phyloP scores from a whole-genome alignment of 2,113 vertebrate genomes.

The Falcunculus frontatus region DNA sequence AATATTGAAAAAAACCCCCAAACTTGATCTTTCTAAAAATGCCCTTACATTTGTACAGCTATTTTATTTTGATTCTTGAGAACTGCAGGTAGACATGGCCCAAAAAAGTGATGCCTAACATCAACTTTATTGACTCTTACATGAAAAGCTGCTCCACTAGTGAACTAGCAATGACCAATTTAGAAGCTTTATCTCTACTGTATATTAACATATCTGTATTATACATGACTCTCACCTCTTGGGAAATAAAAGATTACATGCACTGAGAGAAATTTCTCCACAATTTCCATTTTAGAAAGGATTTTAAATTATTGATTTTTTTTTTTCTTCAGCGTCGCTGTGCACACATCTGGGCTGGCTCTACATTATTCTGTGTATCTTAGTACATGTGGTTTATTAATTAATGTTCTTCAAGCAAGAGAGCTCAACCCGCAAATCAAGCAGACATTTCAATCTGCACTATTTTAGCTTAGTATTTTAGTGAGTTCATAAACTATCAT shows the following conservation, averaged over 20 bases:
- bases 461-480: neutral
- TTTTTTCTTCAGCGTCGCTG: neutral
- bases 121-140: neutral
- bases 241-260: neutral
- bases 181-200: neutral
- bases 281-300: neutral
- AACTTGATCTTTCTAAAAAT: neutral
- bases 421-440: neutral
- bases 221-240: neutral
- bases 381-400: neutral
- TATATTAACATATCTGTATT: neutral
- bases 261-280: neutral
- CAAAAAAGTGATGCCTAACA: neutral
- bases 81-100: neutral
- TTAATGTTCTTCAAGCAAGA: neutral
- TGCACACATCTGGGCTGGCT: neutral
- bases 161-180: neutral
- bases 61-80: neutral
- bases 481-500: neutral
- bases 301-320: neutral
- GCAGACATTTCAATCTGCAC: neutral
- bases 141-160: neutral
- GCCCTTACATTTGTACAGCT: neutral
- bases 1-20: accelerated
- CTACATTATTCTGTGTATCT: neutral